These are phyloP conservation scores for Mamestra brassicae DNA, from an alignment of 2,888 invertebrate genomes.

Conservation along the genomic window DNA sequence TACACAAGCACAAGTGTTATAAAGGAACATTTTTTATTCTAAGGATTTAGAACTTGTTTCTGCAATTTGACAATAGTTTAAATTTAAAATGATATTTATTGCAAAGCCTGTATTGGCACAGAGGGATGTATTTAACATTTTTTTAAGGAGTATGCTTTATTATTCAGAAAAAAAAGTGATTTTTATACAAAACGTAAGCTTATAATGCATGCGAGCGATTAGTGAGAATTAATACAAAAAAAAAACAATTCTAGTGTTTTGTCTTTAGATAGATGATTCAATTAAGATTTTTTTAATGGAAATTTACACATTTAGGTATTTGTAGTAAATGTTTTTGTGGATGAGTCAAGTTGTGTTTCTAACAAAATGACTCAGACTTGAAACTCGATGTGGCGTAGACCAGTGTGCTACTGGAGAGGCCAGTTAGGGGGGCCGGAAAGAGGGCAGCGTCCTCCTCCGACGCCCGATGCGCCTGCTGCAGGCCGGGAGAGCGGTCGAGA, in stretches of 20 bases:
- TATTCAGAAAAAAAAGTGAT: slow-evolving; percentile 61
- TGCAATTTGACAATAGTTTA: slow-evolving; percentile 77
- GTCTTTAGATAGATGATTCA: slow-evolving; percentile 70
- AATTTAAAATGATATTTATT: slow-evolving; percentile 66
- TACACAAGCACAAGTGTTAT: slow-evolving; percentile 50
- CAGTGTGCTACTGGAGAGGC: no score
- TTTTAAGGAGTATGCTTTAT: slow-evolving; percentile 60
- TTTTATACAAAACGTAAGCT: slow-evolving; percentile 70
- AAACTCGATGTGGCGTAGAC: slow-evolving; percentile 35
- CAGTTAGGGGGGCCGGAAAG: no score
- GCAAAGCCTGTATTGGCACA: slow-evolving; percentile 65
- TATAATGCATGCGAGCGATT: slow-evolving; percentile 65
- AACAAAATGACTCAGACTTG: slow-evolving; percentile 26
- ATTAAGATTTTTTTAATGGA: slow-evolving; percentile 57
- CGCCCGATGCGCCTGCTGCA: no score
- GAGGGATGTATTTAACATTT: slow-evolving; percentile 61
- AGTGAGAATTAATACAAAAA: slow-evolving; percentile 64
- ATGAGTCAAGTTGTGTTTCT: slow-evolving; percentile 31
- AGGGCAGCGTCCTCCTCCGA: no score
- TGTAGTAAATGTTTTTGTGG: slow-evolving; percentile 51
- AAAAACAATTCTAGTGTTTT: slow-evolving; percentile 62
- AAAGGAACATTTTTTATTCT: slow-evolving; percentile 67
- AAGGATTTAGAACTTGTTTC: slow-evolving; percentile 70
- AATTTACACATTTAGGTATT: slow-evolving; percentile 57
- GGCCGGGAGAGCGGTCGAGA: no score